Base-by-base conservation (phyloP, 1,140 invertebrate species). In the Panagrolaimus sp. region DNA sequence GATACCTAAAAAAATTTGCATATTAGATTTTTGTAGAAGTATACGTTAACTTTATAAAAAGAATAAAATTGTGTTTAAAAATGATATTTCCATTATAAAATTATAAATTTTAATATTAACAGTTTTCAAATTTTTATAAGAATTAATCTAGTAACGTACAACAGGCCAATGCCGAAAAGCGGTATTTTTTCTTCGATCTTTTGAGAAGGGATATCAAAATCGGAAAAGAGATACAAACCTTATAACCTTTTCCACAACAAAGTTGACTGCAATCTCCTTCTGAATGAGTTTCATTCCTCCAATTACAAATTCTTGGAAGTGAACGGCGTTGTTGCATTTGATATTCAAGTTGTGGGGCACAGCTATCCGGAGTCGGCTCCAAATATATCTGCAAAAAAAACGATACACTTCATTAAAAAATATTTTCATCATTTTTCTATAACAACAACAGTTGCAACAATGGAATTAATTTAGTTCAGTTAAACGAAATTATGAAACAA, bases 241-340 rank as follows among this genome's bases (percentile, higher is more conserved):
- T 76, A 84, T 93, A 94, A 12, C 93, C 93, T 65, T 92, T 87
- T 8, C 93, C 93, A 83, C 92, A 94, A 84, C 91, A 94, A 9
- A 94, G 86, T 15, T 91, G 85, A 28, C 88, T 87, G 83, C 91
- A 93, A 24, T 90, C 90, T 75, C 92, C 90, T 32, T 74, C 69
- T 10, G 71, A 72, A 88, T 86, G 78, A 0, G 80, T 90, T 77
- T 90, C 87, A 84, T 93, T 92, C 70, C 88, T 87, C 84, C 91
- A 90, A 63, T 77, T 78, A 63, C 80, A 81, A 32, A 82, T 73
- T 63, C 80, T 55, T 10, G 76, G 76, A 44, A 77, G 43, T 12
- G 76, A 73, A 4, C 76, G 76, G 43, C 78, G 79, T 63, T 79
- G 76, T 26, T 78, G 66, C 5, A 76, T 12, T 26, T 77, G 78